A percentile compares a stretch with the other conserved stretches of the same genome.
phyloP scores from a whole-genome alignment of 2,113 vertebrate species.

The Atlantisia rogersi region DNA sequence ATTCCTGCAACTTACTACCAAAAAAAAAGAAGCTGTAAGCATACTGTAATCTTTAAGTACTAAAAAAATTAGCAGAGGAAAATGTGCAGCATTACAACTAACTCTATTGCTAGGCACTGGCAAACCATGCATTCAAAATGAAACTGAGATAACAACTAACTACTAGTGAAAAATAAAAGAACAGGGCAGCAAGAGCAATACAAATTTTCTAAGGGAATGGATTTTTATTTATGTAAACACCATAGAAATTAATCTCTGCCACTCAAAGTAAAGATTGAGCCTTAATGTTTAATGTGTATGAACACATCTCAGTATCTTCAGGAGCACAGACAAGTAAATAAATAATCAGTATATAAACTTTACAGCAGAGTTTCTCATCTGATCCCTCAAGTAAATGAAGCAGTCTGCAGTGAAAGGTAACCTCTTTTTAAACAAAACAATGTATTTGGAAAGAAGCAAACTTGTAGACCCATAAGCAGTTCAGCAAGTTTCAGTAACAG shows the following conservation, averaged over 20 bases:
- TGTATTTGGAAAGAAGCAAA: neutral
- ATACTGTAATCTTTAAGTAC: neutral
- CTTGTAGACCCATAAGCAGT: neutral
- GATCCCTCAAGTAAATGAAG: neutral
- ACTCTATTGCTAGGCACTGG: neutral
- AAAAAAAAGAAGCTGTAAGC: neutral
- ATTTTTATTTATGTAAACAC: neutral
- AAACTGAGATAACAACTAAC: constrained; percentile 1
- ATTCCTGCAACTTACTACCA: neutral
- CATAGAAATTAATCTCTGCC: constrained; percentile 11
- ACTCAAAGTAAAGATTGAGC: neutral
- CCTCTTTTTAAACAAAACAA: neutral
- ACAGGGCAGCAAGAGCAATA: neutral
- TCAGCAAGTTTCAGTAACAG: neutral
- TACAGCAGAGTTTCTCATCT: neutral
- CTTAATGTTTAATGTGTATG: neutral
- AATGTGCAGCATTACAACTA: neutral
- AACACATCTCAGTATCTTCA: neutral
- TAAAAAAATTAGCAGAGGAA: neutral
- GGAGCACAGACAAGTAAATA: neutral
- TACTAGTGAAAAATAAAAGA: neutral
- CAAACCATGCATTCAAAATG: neutral
- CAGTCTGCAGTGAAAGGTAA: neutral
- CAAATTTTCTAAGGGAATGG: neutral
- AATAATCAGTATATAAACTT: neutral